Evolutionary conservation across 2,113 vertebrate species (phyloP), one percentile per base, ranked within the genome.

Genomic region (Phyllostomus hastatus): DNA sequence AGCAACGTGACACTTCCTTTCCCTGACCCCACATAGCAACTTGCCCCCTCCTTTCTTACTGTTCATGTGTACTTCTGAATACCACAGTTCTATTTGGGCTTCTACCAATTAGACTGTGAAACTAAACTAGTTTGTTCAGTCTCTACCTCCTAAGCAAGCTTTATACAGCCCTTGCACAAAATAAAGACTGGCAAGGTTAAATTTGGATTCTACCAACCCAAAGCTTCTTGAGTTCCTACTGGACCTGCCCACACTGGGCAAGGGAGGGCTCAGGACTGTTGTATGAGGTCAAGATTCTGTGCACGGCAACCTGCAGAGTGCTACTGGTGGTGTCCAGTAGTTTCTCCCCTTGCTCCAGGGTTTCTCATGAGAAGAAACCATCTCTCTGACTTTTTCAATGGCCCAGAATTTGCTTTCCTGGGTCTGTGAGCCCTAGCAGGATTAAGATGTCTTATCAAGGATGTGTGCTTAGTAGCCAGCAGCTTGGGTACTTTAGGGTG

Each of bases 51-150:
- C 20, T 70, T 28, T 26, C 38, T 70, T 17, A 43, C 57, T 33
- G 7, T 2, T 26, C 54, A 17, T 0, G 0, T 38, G 6, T 43
- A 14, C 41, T 35, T 41, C 24, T 33, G 24, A 19, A 4, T 22
- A 54, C 15, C 31, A 38, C 26, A 14, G 14, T 26, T 46, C 24
- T 33, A 1, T 7, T 11, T 20, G 5, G 28, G 48, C 24, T 73
- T n/a, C 1, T 41, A 8, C 31, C 70, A 64, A 6, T 26, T 20
- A n/a, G 35, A 41, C 70, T 4, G 3, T 26, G n/a, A 88, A 10
- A 54, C 26, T 8, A 15, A 61, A 52, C n/a, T 31, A 15, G 3
- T 48, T 90, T 3, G 24, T 31, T 83, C 61, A 15, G 10, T 38
- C 28, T 72, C 54, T 33, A 43, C 11, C n/a, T 76, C 59, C 33